These are phyloP conservation scores for Corythornis madagascariensis DNA, from an alignment of 2,113 vertebrate species.

Conservation along the genomic window DNA sequence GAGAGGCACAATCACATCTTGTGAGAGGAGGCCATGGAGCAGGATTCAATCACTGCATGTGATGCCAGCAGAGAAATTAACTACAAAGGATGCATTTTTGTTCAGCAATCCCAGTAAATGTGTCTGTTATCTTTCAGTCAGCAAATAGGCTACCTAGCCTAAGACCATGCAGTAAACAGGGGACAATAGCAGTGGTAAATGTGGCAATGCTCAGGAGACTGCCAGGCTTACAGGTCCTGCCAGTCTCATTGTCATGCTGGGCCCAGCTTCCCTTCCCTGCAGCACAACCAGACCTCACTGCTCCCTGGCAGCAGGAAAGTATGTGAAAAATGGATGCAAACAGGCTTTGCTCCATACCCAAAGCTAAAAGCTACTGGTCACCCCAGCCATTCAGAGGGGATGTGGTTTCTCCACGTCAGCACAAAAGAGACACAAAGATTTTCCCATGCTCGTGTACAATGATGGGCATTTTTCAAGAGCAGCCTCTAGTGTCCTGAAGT, in stretches of 20 bases:
- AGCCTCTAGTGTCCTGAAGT: not conserved
- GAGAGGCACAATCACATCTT: not conserved
- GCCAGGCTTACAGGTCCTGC: not conserved
- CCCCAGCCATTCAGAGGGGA: not conserved
- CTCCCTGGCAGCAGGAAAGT: not conserved
- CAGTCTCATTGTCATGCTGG: accelerated
- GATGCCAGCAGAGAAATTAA: not conserved
- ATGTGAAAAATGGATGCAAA: not conserved
- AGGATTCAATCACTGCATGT: not conserved
- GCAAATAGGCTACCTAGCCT: not conserved
- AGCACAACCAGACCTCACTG: not conserved
- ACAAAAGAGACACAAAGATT: not conserved
- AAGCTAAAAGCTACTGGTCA: not conserved
- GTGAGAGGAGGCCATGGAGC: not conserved
- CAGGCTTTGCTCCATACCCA: not conserved
- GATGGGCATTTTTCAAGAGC: not conserved
- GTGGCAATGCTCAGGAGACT: not conserved
- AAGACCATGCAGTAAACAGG: not conserved
- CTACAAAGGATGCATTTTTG: not conserved
- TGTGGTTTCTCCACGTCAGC: accelerated
- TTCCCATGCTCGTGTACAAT: accelerated
- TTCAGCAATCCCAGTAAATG: not conserved
- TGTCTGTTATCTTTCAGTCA: not conserved
- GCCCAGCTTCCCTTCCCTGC: not conserved
- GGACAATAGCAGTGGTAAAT: not conserved